Base-by-base conservation (phyloP, 2,113 vertebrate genomes). In the Corythoichthys intestinalis region DNA sequence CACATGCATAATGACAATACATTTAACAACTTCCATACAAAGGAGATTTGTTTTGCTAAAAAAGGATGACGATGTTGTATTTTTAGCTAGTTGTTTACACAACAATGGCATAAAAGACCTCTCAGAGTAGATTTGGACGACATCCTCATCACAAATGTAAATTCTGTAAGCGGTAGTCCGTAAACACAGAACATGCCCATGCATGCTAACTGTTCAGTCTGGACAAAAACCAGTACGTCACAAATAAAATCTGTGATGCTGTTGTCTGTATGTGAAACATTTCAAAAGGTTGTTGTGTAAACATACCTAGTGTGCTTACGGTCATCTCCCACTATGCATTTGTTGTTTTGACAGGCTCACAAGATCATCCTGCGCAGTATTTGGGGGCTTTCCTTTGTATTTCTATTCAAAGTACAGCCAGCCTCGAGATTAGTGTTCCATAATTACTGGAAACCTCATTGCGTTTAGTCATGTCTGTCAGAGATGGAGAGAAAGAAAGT, bases 381-480 rank as follows among this genome's bases (percentile, higher is more conserved):
- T 13, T 49, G 7, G 15, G 53, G 5, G 6, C 58, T 41, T 59
- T 38, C 46, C 67, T 76, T 49, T 68, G 59, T 62, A n/a, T 56
- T 52, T 56, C 20, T 63, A 50, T 68, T 20, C 59, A 10, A 37
- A 71, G 11, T 47, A 44, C 12, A n/a, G 12, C 57, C 35, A 49
- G 11, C 57, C 14, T 59, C 4, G 59, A 69, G 74, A 70, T 74
- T 70, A 75, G 61, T 71, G 66, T 79, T 44, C 66, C 7, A 17
- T 65, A 76, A 74, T 79, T 72, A 72, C 57, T 57, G 66, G 56
- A 70, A 74, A 75, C 49, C 46, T 60, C 41, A 46, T 71, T 54
- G 58, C 52, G 41, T 7, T 39, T 58, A 15, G 69, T 44, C 54
- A 53, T 63, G 53, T 37, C 37, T 17, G 11, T 75, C 52, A 35